A percentile compares a stretch with the other conserved stretches of the same genome.
phyloP scores from a whole-genome alignment of 2,797 vertebrate genomes.

The Octomys mimax region DNA sequence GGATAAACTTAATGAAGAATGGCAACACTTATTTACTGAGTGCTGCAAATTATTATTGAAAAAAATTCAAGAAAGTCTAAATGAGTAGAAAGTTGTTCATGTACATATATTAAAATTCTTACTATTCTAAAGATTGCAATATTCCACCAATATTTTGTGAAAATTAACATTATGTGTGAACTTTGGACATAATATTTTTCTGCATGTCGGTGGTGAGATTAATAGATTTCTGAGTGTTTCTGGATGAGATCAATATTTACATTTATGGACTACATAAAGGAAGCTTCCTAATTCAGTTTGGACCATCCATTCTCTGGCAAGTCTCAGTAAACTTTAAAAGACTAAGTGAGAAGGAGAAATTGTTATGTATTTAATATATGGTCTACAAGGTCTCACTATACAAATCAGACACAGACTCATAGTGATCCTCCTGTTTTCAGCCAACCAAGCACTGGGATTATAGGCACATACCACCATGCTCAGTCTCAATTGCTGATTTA shows the following conservation, averaged over 20 bases:
- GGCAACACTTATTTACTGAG: background rate
- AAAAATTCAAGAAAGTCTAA: too few species aligned
- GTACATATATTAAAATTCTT: background rate
- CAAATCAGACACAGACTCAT: too few species aligned
- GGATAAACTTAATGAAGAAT: background rate
- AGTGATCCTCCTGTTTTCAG: too few species aligned
- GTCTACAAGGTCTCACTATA: too few species aligned
- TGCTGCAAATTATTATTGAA: background rate
- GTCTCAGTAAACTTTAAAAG: background rate
- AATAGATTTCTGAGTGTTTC: background rate
- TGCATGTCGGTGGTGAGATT: background rate
- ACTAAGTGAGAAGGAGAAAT: too few species aligned
- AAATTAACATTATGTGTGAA: background rate
- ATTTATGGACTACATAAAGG: background rate
- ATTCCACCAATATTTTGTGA: background rate
- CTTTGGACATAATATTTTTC: background rate
- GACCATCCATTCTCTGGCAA: background rate
- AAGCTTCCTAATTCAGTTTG: background rate
- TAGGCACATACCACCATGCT: too few species aligned
- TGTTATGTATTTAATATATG: too few species aligned
- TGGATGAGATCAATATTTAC: background rate
- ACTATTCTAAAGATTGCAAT: background rate
- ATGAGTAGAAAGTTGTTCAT: background rate
- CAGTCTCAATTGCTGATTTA: too few species aligned
- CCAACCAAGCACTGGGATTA: too few species aligned